Conservation (phyloP, 2,113 vertebrate genomes). For the Quiscalus mexicanus region DNA sequence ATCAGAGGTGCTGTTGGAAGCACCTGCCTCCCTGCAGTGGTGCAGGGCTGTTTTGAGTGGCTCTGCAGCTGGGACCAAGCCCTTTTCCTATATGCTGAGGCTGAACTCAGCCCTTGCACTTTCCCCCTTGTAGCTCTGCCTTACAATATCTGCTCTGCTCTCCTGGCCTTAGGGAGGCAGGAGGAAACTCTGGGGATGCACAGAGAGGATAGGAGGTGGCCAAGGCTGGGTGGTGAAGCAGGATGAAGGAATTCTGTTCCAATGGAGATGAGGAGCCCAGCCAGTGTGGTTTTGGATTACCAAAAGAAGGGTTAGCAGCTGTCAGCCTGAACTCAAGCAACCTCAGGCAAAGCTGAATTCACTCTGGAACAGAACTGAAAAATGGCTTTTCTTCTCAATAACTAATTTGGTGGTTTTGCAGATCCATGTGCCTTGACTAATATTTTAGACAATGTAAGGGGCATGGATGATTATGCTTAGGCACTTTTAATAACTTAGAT, state of each 20-base stretch:
- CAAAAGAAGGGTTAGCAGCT: not conserved
- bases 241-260: not conserved
- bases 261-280: not conserved
- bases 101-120: accelerated
- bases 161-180: not conserved
- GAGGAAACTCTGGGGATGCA: not conserved
- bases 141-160: not conserved
- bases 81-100: not conserved
- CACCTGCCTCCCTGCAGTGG: accelerated
- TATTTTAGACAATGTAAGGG: not conserved
- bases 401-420: not conserved
- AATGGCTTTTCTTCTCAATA: not conserved
- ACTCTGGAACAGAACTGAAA: not conserved
- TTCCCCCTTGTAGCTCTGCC: not conserved
- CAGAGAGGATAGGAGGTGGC: not conserved
- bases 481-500: not conserved
- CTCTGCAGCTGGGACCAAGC: not conserved
- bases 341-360: not conserved
- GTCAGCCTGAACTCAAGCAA: not conserved
- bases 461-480: not conserved
- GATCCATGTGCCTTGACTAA: not conserved
- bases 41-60: not conserved
- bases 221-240: not conserved
- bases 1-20: not conserved
- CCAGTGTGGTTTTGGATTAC: not conserved